These are phyloP conservation scores for Astur gentilis DNA, from an alignment of 2,113 vertebrate species.

Conservation along the genomic window DNA sequence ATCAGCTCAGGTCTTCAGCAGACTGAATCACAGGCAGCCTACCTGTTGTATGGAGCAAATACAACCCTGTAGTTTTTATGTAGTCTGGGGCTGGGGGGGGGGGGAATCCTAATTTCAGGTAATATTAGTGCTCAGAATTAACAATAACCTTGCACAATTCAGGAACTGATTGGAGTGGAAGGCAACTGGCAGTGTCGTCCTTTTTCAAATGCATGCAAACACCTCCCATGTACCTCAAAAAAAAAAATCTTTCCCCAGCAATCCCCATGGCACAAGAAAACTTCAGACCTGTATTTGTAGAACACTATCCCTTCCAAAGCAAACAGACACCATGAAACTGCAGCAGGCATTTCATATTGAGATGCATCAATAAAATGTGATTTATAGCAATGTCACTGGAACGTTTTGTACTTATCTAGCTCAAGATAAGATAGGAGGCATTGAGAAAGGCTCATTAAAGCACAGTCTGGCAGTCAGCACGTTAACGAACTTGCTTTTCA, in stretches of 20 bases:
- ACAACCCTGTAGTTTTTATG: background rate
- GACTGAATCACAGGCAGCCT: background rate
- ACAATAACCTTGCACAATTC: background rate
- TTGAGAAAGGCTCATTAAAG: slow-evolving; percentile 49
- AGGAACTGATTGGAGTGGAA: background rate
- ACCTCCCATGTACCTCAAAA: background rate
- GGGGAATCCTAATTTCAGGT: background rate
- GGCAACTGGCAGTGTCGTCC: background rate
- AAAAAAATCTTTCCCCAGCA: background rate
- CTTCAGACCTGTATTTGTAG: background rate
- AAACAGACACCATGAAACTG: background rate
- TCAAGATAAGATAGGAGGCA: slow-evolving; percentile 41
- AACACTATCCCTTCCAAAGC: background rate
- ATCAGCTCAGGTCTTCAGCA: background rate
- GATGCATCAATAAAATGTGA: slow-evolving; percentile 23
- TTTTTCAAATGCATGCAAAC: background rate
- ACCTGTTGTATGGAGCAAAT: background rate
- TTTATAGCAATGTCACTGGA: slow-evolving; percentile 4
- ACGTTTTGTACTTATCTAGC: slow-evolving; percentile 18
- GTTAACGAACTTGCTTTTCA: background rate
- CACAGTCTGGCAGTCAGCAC: background rate
- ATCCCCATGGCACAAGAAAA: background rate
- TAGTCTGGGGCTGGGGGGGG: too few relatives aligned
- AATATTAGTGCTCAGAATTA: background rate
- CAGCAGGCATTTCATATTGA: background rate